Evolutionary conservation across 2,113 vertebrate genomes (phyloP).

Genomic region (Nothocercus nigrocapillus): DNA sequence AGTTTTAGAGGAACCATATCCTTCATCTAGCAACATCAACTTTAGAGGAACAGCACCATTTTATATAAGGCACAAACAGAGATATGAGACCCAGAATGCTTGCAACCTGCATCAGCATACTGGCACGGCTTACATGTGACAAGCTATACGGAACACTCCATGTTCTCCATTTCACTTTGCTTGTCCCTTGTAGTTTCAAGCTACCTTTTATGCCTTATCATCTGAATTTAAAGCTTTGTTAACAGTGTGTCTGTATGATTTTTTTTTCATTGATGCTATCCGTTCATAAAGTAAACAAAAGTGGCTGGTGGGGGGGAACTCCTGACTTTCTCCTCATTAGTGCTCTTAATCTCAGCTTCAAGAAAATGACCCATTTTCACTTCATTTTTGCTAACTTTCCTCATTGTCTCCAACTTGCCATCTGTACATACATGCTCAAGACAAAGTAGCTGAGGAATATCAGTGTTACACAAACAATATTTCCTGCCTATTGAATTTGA

Average conservation of each 20-base stretch:
- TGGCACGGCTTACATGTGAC: neutral
- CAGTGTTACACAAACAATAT: neutral
- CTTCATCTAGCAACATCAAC: neutral
- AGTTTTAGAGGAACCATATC: neutral
- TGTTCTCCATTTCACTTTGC: neutral
- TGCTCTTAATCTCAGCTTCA: neutral
- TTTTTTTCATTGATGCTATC: neutral
- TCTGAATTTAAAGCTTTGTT: neutral
- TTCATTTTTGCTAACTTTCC: neutral
- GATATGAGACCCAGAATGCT: neutral
- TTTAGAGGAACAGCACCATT: neutral
- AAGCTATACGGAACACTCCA: rapidly evolving
- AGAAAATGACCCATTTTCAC: neutral
- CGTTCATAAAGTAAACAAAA: neutral
- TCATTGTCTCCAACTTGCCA: neutral
- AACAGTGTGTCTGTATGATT: neutral
- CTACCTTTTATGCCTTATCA: neutral
- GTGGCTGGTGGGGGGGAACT: neutral
- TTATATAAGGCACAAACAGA: neutral
- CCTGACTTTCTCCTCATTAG: neutral
- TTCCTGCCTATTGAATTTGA: neutral
- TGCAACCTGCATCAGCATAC: neutral
- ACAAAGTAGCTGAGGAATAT: neutral
- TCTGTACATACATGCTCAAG: neutral
- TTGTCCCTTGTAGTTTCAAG: neutral